These are phyloP conservation scores for Stegostoma tigrinum DNA, from an alignment of 2,113 vertebrate genomes.

Conservation along the genomic window DNA sequence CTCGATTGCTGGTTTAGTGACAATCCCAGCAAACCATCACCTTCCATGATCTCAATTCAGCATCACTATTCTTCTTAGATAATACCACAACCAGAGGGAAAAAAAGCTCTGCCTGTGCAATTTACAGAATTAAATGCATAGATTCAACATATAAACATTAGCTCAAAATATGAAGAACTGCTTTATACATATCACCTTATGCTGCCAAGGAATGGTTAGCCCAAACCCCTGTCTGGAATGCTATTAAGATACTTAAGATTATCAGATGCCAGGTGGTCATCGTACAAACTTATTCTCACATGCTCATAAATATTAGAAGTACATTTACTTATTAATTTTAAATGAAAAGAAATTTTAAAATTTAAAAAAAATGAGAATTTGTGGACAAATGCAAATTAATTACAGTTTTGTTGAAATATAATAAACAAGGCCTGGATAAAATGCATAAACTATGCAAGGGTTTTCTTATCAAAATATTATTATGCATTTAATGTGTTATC, in stretches of 20 bases:
- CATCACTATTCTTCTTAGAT: no score
- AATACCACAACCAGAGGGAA: not conserved
- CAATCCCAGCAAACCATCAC: no score
- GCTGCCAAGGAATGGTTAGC: not conserved
- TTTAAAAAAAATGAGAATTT: not conserved
- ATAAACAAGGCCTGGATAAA: not conserved
- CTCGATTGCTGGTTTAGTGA: no score
- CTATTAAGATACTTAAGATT: not conserved
- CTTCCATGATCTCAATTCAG: no score
- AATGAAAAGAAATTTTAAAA: not conserved
- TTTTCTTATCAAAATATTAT: not conserved
- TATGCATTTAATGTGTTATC: not conserved
- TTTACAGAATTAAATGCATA: not conserved
- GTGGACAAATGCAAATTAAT: not conserved
- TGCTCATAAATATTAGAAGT: not conserved
- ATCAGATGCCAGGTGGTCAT: not conserved
- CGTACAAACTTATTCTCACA: not conserved
- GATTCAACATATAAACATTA: not conserved
- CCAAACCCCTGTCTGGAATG: not conserved
- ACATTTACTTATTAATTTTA: not conserved
- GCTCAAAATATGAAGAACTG: not conserved
- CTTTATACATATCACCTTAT: not conserved
- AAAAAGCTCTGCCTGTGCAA: not conserved
- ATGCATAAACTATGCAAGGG: not conserved
- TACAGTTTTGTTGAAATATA: constrained; percentile 7